Evolutionary conservation across 2,113 vertebrate species (phyloP), one percentile per base, ranked within the genome.

Genomic region (Apistogramma diplotaenia): DNA sequence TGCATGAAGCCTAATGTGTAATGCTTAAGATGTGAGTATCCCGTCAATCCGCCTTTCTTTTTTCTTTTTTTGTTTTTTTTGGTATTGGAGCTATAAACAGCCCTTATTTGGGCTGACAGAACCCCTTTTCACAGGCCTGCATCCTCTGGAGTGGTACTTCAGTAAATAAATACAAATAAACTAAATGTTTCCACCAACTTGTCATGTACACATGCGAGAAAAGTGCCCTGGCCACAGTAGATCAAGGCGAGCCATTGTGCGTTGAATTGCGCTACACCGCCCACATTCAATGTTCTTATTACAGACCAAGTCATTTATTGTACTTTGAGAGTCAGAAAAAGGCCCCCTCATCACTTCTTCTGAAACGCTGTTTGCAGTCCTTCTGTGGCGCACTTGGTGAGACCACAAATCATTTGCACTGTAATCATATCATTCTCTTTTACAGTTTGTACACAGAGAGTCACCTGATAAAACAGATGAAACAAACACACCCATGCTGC

Each of bases 101-200:
- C 54, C 87, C 85, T 93, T 94, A 89, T 92, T 83, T 81, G 51
- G 51, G 12, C 37, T 74, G 72, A 94, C 85, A 96, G 74, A 93
- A 58, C 25, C 19, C 33, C 91, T 86, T 90, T 95, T 93, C 87
- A 93, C 65, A 82, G 81, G 54, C 54, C 72, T 75, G 33, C 79
- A 75, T 88, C 79, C 76, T 85, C 54, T 85, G 67, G 10, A 29
- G 53, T 77, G 56, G 8, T 37, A 57, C 33, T 79, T 76, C 51
- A 76, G 77, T 57, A 83, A 46, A 55, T 81, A 74, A 25, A 79
- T 74, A 49, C 82, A 74, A 33, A 78, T 74, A 43, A 84, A 89
- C 75, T 18, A 92, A 92, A 90, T 78, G 81, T 93, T 92, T 92
- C 92, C 89, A 93, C 72, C 57, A 31, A 61, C 80, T 82, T 75